A percentile compares a stretch with the other conserved stretches of the same genome.
Conservation (phyloP, 1,140 invertebrate species). For the Octopus bimaculoides region DNA sequence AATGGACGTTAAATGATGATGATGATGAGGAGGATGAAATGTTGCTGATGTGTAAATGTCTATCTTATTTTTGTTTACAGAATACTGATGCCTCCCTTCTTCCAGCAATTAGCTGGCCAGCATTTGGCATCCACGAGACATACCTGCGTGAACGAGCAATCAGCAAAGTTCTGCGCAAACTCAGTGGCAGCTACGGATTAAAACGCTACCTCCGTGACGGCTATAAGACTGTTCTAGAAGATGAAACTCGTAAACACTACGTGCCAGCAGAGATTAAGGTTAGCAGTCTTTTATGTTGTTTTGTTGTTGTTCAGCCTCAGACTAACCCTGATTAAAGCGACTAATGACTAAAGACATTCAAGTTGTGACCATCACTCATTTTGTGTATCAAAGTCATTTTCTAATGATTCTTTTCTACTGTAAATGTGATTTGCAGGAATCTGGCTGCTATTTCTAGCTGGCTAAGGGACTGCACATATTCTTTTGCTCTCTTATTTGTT, state of each 20-base stretch:
- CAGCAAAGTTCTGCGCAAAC: slow-evolving; percentile 77
- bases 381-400: neutral
- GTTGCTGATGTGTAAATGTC: too few relatives aligned
- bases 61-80: slow-evolving; percentile 39
- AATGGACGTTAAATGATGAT: neutral
- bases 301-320: neutral
- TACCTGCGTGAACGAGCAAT: slow-evolving; percentile 83
- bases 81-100: slow-evolving; percentile 85
- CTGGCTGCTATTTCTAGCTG: too few relatives aligned
- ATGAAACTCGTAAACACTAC: slow-evolving; percentile 73
- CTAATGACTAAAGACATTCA: neutral
- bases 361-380: neutral
- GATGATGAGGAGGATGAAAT: neutral
- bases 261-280: slow-evolving; percentile 71
- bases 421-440: too few relatives aligned
- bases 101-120: slow-evolving; percentile 92
- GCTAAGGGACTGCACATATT: too few relatives aligned
- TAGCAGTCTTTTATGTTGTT: slow-evolving; percentile 1
- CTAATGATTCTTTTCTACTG: neutral
- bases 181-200: slow-evolving; percentile 89
- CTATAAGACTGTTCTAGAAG: slow-evolving; percentile 85
- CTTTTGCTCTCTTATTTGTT: too few relatives aligned
- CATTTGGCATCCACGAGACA: slow-evolving; percentile 96
- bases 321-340: too few relatives aligned
- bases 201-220: slow-evolving; percentile 95